phyloP scores from a whole-genome alignment of 2,888 invertebrate genomes.

The Noctua pronuba region DNA sequence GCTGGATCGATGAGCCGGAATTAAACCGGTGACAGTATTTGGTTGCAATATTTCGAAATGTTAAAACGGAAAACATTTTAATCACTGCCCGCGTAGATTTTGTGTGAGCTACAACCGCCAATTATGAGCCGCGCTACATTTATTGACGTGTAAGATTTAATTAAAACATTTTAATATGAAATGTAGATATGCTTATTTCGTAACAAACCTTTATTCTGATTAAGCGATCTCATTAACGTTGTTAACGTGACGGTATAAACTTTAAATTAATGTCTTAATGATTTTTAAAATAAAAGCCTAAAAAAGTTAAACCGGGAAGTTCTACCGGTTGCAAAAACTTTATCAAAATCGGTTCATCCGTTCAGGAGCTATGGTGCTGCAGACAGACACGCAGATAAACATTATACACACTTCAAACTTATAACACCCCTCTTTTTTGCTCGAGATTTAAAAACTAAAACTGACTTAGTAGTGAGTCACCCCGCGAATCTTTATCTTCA shows the following conservation, averaged over 20 bases:
- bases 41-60: constrained; percentile 57
- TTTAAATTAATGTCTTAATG: neutral
- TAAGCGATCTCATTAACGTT: constrained; percentile 14
- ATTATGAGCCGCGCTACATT: constrained; percentile 51
- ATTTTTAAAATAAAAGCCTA: neutral
- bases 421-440: too few species aligned
- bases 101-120: constrained; percentile 55
- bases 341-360: too few species aligned
- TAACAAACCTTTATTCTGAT: constrained; percentile 23
- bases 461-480: constrained; percentile 5
- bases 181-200: constrained; percentile 19
- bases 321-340: too few species aligned
- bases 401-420: too few species aligned
- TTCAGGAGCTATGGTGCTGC: too few species aligned
- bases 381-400: too few species aligned
- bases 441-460: neutral
- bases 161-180: constrained; percentile 54
- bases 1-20: constrained; percentile 54
- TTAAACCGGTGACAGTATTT: constrained; percentile 59
- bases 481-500: constrained; percentile 1
- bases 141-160: constrained; percentile 59
- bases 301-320: too few species aligned
- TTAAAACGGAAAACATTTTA: constrained; percentile 55
- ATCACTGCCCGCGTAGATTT: constrained; percentile 42
- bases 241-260: neutral